Percentiles rank a stretch among this genome's conserved stretches.
These are phyloP conservation scores for Folsomia manolachei DNA, from an alignment of 2,888 invertebrate species.

Conservation along the genomic window DNA sequence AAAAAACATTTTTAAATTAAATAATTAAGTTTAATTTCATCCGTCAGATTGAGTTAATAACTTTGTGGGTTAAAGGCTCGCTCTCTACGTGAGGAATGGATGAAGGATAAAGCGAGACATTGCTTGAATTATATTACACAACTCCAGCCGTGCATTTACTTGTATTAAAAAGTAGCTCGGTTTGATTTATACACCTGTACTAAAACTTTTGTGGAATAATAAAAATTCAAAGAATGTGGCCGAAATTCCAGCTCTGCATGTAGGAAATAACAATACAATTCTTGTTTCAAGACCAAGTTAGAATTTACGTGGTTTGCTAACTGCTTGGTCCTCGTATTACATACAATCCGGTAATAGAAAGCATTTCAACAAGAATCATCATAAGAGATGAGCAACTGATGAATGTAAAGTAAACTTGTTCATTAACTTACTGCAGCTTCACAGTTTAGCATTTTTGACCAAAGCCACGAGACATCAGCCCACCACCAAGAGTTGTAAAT, in stretches of 20 bases:
- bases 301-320: too few relatives aligned
- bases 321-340: too few relatives aligned
- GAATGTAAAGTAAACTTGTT: not conserved
- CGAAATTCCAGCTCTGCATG: conserved; percentile 26
- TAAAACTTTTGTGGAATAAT: conserved; percentile 27
- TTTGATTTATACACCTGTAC: conserved; percentile 33
- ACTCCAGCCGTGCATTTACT: not conserved
- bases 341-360: too few relatives aligned
- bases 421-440: too few relatives aligned
- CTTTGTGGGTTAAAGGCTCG: too few relatives aligned
- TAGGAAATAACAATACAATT: conserved; percentile 5
- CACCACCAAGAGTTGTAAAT: not conserved
- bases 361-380: too few relatives aligned
- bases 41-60: conserved; percentile 33
- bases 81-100: too few relatives aligned
- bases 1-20: conserved; percentile 19
- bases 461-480: too few relatives aligned
- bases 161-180: not conserved
- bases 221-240: conserved; percentile 45
- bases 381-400: too few relatives aligned
- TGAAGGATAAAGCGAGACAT: too few relatives aligned
- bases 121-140: too few relatives aligned
- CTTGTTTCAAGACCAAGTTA: not conserved
- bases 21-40: conserved; percentile 44
- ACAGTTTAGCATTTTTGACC: too few relatives aligned